Percentiles rank a stretch among this genome's conserved stretches.
Conservation (phyloP, 2,888 invertebrate species). For the Sminthurides aquaticus region DNA sequence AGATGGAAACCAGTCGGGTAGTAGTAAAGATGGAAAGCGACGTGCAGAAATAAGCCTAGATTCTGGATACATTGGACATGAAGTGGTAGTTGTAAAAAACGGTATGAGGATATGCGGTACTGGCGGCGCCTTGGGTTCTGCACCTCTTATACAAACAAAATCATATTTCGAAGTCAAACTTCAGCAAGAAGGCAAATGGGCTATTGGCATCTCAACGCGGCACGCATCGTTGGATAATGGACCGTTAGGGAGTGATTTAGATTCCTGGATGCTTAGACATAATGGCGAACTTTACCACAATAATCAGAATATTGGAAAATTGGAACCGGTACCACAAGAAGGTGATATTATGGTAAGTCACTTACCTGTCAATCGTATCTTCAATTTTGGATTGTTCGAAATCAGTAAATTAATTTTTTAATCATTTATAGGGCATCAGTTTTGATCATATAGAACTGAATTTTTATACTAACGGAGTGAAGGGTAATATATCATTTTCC, state of each 20-base stretch:
- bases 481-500: conserved; percentile 72
- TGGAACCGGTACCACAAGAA: conserved; percentile 66
- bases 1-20: conserved; percentile 21
- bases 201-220: conserved; percentile 83
- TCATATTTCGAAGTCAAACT: conserved; percentile 97
- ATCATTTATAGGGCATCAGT: conserved; percentile 66
- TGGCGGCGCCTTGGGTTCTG: conserved; percentile 87
- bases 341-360: conserved; percentile 76
- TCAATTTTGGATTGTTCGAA: neutral
- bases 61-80: conserved; percentile 59
- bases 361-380: no score
- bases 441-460: conserved; percentile 94
- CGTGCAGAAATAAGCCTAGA: conserved; percentile 35
- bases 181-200: conserved; percentile 89
- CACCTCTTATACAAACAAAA: conserved; percentile 92
- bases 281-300: conserved; percentile 81
- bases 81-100: conserved; percentile 91
- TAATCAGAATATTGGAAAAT: conserved; percentile 66
- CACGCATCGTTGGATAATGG: conserved; percentile 78
- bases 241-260: conserved; percentile 77
- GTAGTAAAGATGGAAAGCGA: conserved; percentile 10
- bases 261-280: conserved; percentile 88
- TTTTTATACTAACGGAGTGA: conserved; percentile 86
- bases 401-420: neutral
- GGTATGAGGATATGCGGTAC: conserved; percentile 89